phyloP scores from a whole-genome alignment of 2,888 invertebrate genomes.

The Polymixis lichenea region DNA sequence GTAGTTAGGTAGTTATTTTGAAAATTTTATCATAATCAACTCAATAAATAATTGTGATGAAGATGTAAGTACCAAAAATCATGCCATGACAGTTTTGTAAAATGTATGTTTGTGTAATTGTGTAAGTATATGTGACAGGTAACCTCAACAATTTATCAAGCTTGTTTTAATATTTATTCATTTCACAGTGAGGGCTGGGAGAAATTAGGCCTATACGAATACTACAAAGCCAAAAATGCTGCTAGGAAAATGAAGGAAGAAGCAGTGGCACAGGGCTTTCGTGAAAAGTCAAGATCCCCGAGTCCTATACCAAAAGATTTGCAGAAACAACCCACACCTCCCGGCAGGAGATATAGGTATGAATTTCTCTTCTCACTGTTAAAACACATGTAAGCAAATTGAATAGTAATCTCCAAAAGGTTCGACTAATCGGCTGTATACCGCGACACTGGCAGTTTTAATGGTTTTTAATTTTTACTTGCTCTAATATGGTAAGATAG shows the following conservation, averaged over 20 bases:
- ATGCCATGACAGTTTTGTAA: neutral
- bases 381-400: neutral
- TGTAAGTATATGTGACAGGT: neutral
- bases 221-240: conserved; percentile 98
- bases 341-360: conserved; percentile 93
- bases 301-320: conserved; percentile 94
- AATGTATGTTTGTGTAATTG: neutral
- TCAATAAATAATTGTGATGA: neutral
- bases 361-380: conserved; percentile 10
- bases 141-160: neutral
- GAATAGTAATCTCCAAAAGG: too few relatives aligned
- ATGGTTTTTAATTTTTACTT: conserved; percentile 7
- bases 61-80: neutral
- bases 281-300: conserved; percentile 94
- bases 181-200: conserved; percentile 98
- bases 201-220: conserved; percentile 98
- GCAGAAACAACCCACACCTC: conserved; percentile 93
- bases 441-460: neutral
- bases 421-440: neutral
- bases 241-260: conserved; percentile 97
- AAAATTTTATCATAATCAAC: neutral
- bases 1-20: neutral
- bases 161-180: conserved; percentile 1
- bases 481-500: conserved; percentile 5
- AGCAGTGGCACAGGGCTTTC: conserved; percentile 93